Evolutionary conservation across 2,113 vertebrate genomes (phyloP).

Genomic region (Podiceps cristatus): DNA sequence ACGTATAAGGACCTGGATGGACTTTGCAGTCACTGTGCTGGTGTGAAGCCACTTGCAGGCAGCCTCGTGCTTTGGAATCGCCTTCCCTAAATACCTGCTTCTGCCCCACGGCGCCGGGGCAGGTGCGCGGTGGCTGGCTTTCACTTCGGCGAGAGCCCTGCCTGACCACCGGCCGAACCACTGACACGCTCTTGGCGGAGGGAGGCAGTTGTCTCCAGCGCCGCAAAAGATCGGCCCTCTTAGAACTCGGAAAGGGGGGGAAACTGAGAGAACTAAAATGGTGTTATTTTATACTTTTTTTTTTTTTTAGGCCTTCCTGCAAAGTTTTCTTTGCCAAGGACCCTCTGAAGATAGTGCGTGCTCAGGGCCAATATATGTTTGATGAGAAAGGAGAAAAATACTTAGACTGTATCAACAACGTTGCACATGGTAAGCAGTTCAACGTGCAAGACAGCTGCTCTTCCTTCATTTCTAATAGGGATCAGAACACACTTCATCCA

Average conservation of each 20-base stretch:
- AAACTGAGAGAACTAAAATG: background rate
- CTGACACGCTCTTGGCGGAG: background rate
- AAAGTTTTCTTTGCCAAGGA: constrained; percentile 95
- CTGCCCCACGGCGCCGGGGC: background rate
- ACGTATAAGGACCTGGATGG: background rate
- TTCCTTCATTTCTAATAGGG: background rate
- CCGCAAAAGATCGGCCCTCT: background rate
- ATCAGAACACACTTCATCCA: background rate
- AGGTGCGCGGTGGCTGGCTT: fast-evolving
- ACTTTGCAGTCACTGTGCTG: background rate
- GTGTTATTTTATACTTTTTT: background rate
- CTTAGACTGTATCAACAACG: constrained; percentile 97
- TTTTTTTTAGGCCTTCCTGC: constrained; percentile 88
- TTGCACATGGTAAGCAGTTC: constrained; percentile 89
- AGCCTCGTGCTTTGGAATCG: background rate
- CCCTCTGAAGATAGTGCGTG: constrained; percentile 92
- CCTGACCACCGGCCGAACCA: background rate
- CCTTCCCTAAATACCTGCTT: background rate
- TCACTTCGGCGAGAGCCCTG: background rate
- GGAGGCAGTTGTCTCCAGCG: background rate
- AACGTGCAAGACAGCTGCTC: background rate
- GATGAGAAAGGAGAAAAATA: constrained; percentile 89
- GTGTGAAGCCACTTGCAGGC: background rate
- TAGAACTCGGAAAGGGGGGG: background rate
- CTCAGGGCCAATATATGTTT: constrained; percentile 93